Evolutionary conservation across 2,113 vertebrate species (phyloP), one percentile per base, ranked within the genome.

Genomic region (Cariama cristata): DNA sequence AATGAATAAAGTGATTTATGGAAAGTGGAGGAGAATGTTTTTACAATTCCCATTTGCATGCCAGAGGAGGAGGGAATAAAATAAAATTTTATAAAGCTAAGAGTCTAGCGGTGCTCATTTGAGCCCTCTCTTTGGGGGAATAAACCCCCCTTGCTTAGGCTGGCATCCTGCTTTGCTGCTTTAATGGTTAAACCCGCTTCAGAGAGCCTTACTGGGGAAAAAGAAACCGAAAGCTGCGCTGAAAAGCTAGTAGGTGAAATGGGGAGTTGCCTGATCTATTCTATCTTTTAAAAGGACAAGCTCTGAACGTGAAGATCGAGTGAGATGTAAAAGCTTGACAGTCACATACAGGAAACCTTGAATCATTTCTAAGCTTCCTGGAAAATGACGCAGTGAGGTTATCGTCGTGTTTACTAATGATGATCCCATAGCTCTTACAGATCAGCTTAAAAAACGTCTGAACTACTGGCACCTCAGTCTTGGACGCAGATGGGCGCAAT

Each of bases 271-370:
- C 47, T 53, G 64, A 33, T 86, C 8, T 64, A 5, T 69, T 77
- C 55, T 33, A 38, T 38, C 73, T 92, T 93, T 80, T 32, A 11
- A 68, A 91, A 95, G 94, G 79, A 66, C 72, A 12, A 60, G n/a
- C 68, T 76, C 38, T 83, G 87, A 95, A 73, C 74, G 0, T 13
- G 69, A 86, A 81, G 91, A 58, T 30, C 0, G 19, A 95, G 73
- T 45, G 88, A 93, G 76, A 86, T 74, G 76, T 8, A 16, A 87
- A 69, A 89, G 71, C 66, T 35, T 77, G 72, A 89, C 63, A 77
- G 95, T 73, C 82, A 38, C 55, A 13, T 85, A 88, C 93, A 94
- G 94, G 94, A 97, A 97, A 89, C n/a, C 77, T 86, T 97, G 95
- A 96, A 49, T 96, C 66, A 94, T 92, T 86, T 91, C 71, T 68